Conservation (phyloP, 2,113 vertebrate genomes). For the Aix galericulata region DNA sequence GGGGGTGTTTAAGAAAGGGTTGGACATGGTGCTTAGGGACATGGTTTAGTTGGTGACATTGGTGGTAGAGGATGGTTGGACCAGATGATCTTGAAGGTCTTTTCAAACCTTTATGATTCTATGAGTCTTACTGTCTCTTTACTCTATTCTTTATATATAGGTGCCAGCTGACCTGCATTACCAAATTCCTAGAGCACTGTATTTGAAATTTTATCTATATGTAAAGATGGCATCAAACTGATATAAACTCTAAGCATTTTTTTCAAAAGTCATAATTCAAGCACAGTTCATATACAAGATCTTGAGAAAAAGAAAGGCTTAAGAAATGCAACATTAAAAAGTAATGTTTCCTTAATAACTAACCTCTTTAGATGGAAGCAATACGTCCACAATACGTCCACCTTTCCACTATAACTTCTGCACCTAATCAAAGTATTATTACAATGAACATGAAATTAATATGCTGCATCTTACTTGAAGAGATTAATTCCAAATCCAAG, state of each 20-base stretch:
- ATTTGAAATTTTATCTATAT: not conserved
- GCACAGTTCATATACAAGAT: not conserved
- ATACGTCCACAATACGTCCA: not conserved
- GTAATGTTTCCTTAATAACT: not conserved
- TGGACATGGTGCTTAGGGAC: no score
- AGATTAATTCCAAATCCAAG: not conserved
- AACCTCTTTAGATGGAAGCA: not conserved
- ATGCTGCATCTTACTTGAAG: not conserved
- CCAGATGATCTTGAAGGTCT: no score
- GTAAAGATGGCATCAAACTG: not conserved
- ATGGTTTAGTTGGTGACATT: no score
- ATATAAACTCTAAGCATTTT: not conserved
- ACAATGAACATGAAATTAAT: conserved; percentile 8
- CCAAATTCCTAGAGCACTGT: not conserved
- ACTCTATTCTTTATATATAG: not conserved
- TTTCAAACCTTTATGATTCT: no score
- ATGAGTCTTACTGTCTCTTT: not conserved
- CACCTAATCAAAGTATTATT: not conserved
- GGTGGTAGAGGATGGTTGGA: no score
- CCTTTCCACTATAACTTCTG: not conserved
- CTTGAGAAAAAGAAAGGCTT: not conserved
- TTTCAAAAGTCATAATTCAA: not conserved
- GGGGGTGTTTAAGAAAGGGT: no score
- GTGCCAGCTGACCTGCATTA: not conserved
- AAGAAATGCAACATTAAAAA: not conserved